These are phyloP conservation scores for Palythoa caribaeorum DNA, from an alignment of 92 coral and sea anemone species.

Conservation along the genomic window DNA sequence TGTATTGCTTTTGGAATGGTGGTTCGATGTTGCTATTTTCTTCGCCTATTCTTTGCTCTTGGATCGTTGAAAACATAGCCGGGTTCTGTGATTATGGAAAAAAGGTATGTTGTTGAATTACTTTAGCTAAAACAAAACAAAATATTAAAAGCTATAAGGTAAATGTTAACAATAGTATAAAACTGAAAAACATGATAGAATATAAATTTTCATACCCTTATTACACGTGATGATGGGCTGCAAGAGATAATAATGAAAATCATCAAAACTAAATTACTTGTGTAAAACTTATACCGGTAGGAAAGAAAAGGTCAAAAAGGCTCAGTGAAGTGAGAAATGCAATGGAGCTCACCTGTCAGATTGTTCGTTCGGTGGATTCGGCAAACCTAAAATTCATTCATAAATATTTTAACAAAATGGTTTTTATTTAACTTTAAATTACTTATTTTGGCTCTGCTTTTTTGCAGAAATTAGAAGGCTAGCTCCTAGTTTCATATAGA, in stretches of 20 bases:
- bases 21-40: background rate
- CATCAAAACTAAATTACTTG: background rate
- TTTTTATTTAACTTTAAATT: too few relatives aligned
- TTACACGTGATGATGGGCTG: background rate
- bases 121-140: too few relatives aligned
- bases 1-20: background rate
- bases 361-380: background rate
- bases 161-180: too few relatives aligned
- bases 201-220: background rate
- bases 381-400: too few relatives aligned
- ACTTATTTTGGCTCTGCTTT: too few relatives aligned
- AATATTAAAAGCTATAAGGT: too few relatives aligned
- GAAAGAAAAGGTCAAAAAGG: too few relatives aligned
- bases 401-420: too few relatives aligned
- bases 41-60: background rate
- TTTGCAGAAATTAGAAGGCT: too few relatives aligned
- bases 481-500: too few relatives aligned
- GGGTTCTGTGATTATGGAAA: conserved; percentile 1
- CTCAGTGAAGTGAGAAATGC: background rate
- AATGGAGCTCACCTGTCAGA: background rate
- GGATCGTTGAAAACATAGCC: background rate
- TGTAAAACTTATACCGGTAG: background rate
- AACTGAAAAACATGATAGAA: background rate
- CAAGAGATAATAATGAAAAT: background rate
- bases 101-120: background rate